phyloP scores from a whole-genome alignment of 1,140 invertebrate species.

The Drosophila sp. region DNA sequence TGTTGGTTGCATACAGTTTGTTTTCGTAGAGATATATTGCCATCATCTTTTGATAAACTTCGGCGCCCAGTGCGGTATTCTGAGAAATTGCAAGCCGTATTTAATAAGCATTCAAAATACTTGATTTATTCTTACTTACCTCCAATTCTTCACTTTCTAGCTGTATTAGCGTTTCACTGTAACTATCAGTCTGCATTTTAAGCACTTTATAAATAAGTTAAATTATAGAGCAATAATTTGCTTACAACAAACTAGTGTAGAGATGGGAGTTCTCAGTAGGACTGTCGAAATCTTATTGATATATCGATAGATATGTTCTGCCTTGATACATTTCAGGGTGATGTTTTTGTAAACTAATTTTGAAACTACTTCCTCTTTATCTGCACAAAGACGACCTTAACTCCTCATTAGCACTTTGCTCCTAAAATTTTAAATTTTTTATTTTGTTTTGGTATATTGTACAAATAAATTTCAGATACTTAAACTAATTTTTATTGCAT shows the following conservation, averaged over 20 bases:
- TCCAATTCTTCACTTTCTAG: constrained; percentile 67
- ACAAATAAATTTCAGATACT: no score
- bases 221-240: constrained; percentile 16
- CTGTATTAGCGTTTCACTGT: constrained; percentile 47
- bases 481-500: no score
- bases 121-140: constrained; percentile 14
- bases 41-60: constrained; percentile 62
- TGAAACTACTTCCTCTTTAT: no score
- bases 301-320: no score
- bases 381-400: no score
- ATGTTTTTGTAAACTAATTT: no score
- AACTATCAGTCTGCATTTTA: constrained; percentile 71
- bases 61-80: constrained; percentile 52
- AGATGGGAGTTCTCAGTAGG: background rate
- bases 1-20: constrained; percentile 50
- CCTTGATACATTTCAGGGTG: no score
- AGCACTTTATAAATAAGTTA: background rate
- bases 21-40: constrained; percentile 75
- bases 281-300: no score
- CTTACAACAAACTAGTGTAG: constrained; percentile 11
- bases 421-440: no score
- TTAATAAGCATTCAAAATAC: background rate
- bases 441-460: no score
- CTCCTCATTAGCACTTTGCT: no score
- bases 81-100: constrained; percentile 14